Conservation (phyloP, 2,888 invertebrate genomes). For the Pristionchus maxplancki region DNA sequence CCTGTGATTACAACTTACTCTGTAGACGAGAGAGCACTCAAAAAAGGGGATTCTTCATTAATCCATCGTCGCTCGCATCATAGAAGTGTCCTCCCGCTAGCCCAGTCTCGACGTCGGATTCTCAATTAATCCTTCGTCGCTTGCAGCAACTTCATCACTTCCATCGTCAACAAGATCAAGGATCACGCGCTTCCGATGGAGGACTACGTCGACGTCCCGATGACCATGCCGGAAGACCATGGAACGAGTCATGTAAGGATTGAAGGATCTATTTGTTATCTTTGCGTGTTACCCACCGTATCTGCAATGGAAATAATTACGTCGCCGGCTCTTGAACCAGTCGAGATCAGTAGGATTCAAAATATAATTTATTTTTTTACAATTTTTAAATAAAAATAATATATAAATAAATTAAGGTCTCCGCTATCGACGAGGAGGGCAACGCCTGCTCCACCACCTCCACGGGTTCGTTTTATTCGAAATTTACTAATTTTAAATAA, state of each 20-base stretch:
- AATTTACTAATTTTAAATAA: not conserved
- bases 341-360: too few species aligned
- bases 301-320: too few species aligned
- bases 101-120: too few species aligned
- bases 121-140: too few species aligned
- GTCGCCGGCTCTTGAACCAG: too few species aligned
- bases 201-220: slow-evolving; percentile 79
- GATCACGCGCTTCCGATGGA: slow-evolving; percentile 70
- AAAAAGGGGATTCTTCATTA: too few species aligned
- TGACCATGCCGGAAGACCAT: slow-evolving; percentile 78
- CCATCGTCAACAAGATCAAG: slow-evolving; percentile 66
- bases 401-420: slow-evolving; percentile 83
- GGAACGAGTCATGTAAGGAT: slow-evolving; percentile 54
- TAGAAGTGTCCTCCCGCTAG: too few species aligned
- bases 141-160: slow-evolving; percentile 65
- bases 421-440: slow-evolving; percentile 86
- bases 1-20: too few species aligned
- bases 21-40: too few species aligned
- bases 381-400: not conserved
- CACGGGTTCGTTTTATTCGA: slow-evolving; percentile 79
- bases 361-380: too few species aligned
- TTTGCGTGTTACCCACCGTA: too few species aligned
- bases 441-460: slow-evolving; percentile 94
- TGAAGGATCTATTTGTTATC: not conserved
- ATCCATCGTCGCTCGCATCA: too few species aligned